These are phyloP conservation scores for Drosophila suzukii DNA, from an alignment of 1,140 invertebrate species.

Conservation along the genomic window DNA sequence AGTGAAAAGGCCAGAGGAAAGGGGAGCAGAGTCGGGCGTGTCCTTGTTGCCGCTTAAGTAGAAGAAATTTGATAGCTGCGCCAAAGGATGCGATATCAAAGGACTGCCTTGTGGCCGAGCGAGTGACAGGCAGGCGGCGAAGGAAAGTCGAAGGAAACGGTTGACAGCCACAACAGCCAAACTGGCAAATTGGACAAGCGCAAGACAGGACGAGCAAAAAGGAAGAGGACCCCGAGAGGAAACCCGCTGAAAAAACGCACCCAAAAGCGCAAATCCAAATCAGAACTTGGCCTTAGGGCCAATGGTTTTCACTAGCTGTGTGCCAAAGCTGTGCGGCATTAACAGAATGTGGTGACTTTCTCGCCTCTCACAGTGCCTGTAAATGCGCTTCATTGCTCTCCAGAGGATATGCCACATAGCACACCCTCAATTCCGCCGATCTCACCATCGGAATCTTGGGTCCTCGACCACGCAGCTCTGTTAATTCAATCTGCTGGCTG, in stretches of 20 bases:
- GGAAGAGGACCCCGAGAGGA: slow-evolving; percentile 1
- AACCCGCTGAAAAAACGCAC: slow-evolving; percentile 28
- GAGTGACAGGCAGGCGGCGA: slow-evolving; percentile 47
- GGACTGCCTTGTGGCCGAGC: slow-evolving; percentile 68
- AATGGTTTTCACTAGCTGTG: slow-evolving; percentile 2
- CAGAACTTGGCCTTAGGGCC: slow-evolving; percentile 49
- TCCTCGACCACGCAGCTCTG: slow-evolving; percentile 37
- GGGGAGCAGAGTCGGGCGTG: slow-evolving; percentile 39
- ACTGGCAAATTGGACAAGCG: slow-evolving; percentile 69
- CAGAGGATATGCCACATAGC: slow-evolving; percentile 14
- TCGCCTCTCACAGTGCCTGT: slow-evolving; percentile 46
- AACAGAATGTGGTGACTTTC: slow-evolving; percentile 77
- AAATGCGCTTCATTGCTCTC: slow-evolving; percentile 53
- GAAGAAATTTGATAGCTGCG: slow-evolving; percentile 74
- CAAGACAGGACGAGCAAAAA: slow-evolving; percentile 21
- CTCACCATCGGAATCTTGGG: slow-evolving; percentile 61
- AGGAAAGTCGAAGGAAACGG: slow-evolving; percentile 51
- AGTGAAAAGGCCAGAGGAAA: slow-evolving; percentile 14
- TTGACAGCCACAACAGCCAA: slow-evolving; percentile 66
- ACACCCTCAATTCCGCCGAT: slow-evolving; percentile 28
- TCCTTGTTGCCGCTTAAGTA: slow-evolving; percentile 31
- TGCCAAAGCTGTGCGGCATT: slow-evolving; percentile 40
- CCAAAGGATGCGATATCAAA: slow-evolving; percentile 81
- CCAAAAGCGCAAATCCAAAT: slow-evolving; percentile 55
- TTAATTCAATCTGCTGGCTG: slow-evolving; percentile 74